Percentiles rank a stretch among this genome's conserved stretches.
Evolutionary conservation across 2,888 invertebrate genomes (phyloP).

Genomic region (Synanthedon andrenaeformis): DNA sequence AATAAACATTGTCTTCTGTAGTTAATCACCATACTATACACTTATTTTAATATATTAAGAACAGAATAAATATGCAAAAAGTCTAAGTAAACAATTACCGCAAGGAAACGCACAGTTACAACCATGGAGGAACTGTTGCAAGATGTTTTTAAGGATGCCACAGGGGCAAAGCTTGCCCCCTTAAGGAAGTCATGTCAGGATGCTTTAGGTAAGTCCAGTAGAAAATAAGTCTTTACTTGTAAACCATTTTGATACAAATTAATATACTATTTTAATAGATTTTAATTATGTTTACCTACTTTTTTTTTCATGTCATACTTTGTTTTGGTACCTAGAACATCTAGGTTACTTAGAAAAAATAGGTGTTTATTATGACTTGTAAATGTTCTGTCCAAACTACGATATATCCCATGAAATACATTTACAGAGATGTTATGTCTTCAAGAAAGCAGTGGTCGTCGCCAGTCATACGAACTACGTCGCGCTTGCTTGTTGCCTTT

Average conservation of each 20-base stretch:
- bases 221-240: too few species aligned
- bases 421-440: slow-evolving; percentile 80
- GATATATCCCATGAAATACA: too few species aligned
- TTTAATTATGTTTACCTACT: too few species aligned
- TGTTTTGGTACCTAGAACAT: too few species aligned
- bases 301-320: too few species aligned
- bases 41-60: too few species aligned
- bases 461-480: slow-evolving; percentile 85
- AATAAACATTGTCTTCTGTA: not conserved
- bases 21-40: not conserved
- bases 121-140: slow-evolving; percentile 89
- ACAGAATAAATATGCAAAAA: too few species aligned
- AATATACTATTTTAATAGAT: not conserved
- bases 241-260: not conserved
- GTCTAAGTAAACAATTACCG: too few species aligned
- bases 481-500: slow-evolving; percentile 87
- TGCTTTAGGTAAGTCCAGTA: slow-evolving; percentile 77
- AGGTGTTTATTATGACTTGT: too few species aligned
- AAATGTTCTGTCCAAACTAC: too few species aligned
- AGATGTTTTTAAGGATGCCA: slow-evolving; percentile 87
- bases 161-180: slow-evolving; percentile 79
- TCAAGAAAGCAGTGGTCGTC: slow-evolving; percentile 82
- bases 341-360: too few species aligned
- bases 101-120: slow-evolving; percentile 3
- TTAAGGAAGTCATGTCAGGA: slow-evolving; percentile 87